A percentile compares a stretch with the other conserved stretches of the same genome.
Evolutionary conservation across 2,113 vertebrate species (phyloP).

Genomic region (Polyodon spathula): DNA sequence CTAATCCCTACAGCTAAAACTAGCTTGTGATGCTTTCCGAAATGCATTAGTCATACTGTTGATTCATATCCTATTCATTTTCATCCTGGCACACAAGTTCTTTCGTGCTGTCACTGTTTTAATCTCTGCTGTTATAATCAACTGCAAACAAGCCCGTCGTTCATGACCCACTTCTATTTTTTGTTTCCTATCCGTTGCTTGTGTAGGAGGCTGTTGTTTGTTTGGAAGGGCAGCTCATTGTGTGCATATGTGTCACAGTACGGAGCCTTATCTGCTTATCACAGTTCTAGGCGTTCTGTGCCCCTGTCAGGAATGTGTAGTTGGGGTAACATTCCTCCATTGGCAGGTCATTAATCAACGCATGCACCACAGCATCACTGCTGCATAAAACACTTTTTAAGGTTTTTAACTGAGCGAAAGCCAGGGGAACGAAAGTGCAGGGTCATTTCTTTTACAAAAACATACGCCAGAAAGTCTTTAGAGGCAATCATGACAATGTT

Average conservation of each 20-base stretch:
- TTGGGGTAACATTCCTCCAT: background rate
- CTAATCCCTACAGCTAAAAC: no score
- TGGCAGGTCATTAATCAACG: background rate
- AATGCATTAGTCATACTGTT: no score
- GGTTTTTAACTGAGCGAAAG: no score
- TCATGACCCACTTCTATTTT: background rate
- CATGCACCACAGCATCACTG: background rate
- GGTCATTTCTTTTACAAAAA: no score
- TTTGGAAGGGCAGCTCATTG: background rate
- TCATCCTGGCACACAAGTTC: background rate
- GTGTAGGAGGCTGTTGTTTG: background rate
- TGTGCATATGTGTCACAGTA: background rate
- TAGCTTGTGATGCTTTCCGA: no score
- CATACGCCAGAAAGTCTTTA: no score
- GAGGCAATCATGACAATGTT: no score
- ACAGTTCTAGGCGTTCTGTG: slow-evolving; percentile 6
- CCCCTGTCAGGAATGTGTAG: background rate
- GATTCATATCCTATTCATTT: no score
- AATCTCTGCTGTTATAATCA: background rate
- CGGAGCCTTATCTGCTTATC: slow-evolving; percentile 9
- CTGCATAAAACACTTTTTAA: slow-evolving; percentile 13
- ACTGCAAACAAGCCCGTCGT: background rate
- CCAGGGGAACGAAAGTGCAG: no score
- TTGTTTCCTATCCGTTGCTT: background rate
- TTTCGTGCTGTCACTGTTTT: no score